Percentiles rank a stretch among this genome's conserved stretches.
Evolutionary conservation across 2,113 vertebrate genomes (phyloP).

Genomic region (Saccopteryx bilineata): DNA sequence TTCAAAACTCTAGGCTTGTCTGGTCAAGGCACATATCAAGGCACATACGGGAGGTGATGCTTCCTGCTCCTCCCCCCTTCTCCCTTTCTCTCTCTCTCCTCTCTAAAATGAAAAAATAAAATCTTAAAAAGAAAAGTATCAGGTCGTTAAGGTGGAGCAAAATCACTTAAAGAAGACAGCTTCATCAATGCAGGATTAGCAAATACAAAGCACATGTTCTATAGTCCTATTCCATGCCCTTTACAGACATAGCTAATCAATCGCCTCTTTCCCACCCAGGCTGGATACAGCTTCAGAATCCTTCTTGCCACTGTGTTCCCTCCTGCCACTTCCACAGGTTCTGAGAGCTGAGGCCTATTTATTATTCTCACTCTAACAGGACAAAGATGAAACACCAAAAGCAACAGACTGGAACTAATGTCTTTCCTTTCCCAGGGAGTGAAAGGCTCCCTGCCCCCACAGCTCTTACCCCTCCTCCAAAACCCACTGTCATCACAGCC

Average conservation of each 20-base stretch:
- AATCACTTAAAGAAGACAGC: not conserved
- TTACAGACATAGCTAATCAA: constrained; percentile 54
- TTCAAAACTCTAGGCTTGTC: too few species aligned
- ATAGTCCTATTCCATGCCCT: not conserved
- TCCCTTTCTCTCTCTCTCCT: too few species aligned
- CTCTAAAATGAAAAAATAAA: not conserved
- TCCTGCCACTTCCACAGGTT: constrained; percentile 14
- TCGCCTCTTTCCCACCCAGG: not conserved
- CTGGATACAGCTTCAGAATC: not conserved
- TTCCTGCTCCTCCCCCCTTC: too few species aligned
- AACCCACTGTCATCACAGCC: constrained; percentile 58
- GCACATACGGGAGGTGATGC: too few species aligned
- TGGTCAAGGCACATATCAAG: too few species aligned
- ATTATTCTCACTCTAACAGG: constrained; percentile 76
- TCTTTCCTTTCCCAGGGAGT: constrained; percentile 51
- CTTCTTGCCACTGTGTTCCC: not conserved
- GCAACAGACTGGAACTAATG: constrained; percentile 78
- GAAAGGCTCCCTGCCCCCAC: constrained; percentile 44
- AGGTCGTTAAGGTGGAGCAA: not conserved
- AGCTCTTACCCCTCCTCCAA: constrained; percentile 21
- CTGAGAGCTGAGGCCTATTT: constrained; percentile 63
- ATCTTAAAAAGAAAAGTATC: not conserved
- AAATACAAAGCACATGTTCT: not conserved
- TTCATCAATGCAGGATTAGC: not conserved
- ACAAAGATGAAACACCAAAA: constrained; percentile 74